Conservation (phyloP, 2,113 vertebrate species). For the Nematolebias whitei region DNA sequence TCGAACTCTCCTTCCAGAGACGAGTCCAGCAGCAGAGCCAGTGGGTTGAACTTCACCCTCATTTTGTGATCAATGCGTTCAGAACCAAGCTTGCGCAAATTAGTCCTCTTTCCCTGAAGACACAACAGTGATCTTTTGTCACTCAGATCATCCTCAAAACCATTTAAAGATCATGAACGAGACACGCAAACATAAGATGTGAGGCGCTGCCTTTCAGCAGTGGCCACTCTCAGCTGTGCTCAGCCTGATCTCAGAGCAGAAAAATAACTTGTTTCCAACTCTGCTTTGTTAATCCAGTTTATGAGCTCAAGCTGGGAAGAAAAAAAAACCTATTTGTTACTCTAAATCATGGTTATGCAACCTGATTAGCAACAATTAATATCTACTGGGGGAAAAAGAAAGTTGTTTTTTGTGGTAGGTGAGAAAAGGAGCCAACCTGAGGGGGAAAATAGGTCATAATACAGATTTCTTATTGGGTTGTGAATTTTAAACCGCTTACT, state of each 20-base stretch:
- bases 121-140: slow-evolving; percentile 10
- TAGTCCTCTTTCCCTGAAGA: slow-evolving; percentile 93
- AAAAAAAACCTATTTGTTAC: slow-evolving; percentile 33
- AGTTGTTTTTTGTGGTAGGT: slow-evolving; percentile 19
- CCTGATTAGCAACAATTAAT: slow-evolving; percentile 41
- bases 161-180: neutral
- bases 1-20: slow-evolving; percentile 98
- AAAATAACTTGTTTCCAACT: slow-evolving; percentile 24
- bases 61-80: slow-evolving; percentile 92
- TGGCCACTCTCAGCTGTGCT: neutral
- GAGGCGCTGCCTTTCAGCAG: neutral
- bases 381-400: slow-evolving; percentile 21
- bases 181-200: neutral
- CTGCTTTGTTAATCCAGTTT: slow-evolving; percentile 52
- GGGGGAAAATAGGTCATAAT: slow-evolving; percentile 45
- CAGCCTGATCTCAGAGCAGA: slow-evolving; percentile 19
- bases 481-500: slow-evolving; percentile 32
- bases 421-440: slow-evolving; percentile 1
- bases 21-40: slow-evolving; percentile 94
- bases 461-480: slow-evolving; percentile 49
- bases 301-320: slow-evolving; percentile 9
- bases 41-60: slow-evolving; percentile 97
- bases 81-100: slow-evolving; percentile 90
- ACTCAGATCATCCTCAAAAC: slow-evolving; percentile 1
- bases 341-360: slow-evolving; percentile 54